A percentile compares a stretch with the other conserved stretches of the same genome.
phyloP scores from a whole-genome alignment of 2,797 vertebrate species.

The Parambassis ranga region DNA sequence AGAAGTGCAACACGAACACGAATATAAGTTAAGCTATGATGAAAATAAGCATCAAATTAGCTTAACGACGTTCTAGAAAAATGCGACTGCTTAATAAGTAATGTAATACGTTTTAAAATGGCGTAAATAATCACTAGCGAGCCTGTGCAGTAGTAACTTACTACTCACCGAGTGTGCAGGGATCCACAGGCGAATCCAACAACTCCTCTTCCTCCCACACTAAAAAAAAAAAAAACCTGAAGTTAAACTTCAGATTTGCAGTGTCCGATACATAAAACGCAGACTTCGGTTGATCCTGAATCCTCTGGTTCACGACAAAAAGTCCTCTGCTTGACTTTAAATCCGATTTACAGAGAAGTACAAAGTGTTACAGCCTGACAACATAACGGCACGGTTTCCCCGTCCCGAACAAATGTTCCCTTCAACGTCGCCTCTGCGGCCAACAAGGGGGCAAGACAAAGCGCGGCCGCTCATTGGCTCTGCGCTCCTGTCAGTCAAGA shows the following conservation, averaged over 20 bases:
- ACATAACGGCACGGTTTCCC: conserved; percentile 48
- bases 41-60: no score
- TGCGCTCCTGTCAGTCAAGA: conserved; percentile 18
- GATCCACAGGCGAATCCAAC: conserved; percentile 40
- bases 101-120: no score
- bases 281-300: neutral
- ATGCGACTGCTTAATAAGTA: no score
- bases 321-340: conserved; percentile 1
- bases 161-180: conserved; percentile 43
- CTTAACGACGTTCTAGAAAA: no score
- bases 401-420: conserved; percentile 64
- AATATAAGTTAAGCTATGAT: no score
- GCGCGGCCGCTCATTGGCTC: conserved; percentile 45
- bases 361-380: conserved; percentile 31
- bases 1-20: no score
- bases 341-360: conserved; percentile 42
- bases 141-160: neutral
- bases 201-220: conserved; percentile 43
- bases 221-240: no score
- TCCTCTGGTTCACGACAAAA: neutral
- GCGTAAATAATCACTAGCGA: no score
- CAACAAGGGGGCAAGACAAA: conserved; percentile 36
- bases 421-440: conserved; percentile 36
- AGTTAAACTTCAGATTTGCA: conserved; percentile 16
- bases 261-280: neutral